A percentile compares a stretch with the other conserved stretches of the same genome.
phyloP scores from a whole-genome alignment of 2,797 vertebrate species.

The Merluccius polli region DNA sequence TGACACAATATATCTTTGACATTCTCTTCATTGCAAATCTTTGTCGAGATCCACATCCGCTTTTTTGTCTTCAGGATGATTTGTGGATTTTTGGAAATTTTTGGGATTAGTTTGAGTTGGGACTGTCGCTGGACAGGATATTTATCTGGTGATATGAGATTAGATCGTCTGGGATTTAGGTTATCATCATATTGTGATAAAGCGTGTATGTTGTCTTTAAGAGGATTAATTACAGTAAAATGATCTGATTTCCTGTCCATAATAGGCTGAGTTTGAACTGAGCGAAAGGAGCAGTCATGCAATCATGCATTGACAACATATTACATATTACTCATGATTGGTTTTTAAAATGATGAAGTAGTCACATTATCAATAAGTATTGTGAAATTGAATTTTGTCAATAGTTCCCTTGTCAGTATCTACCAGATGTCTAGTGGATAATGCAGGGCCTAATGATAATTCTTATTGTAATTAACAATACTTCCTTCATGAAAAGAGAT shows the following conservation, averaged over 20 bases:
- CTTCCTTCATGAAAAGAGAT: slow-evolving; percentile 8
- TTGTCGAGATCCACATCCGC: too few species aligned
- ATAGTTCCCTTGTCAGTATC: neutral
- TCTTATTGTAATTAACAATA: neutral
- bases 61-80: too few species aligned
- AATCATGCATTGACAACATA: neutral
- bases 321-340: neutral
- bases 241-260: neutral
- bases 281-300: too few species aligned
- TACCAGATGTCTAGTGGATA: neutral
- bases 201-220: too few species aligned
- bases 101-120: too few species aligned
- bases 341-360: neutral
- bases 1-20: too few species aligned
- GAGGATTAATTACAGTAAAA: neutral
- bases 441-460: neutral
- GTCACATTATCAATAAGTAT: neutral
- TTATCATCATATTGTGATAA: too few species aligned
- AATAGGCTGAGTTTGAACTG: neutral
- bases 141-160: too few species aligned
- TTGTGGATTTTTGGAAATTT: too few species aligned
- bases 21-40: too few species aligned
- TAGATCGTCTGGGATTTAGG: too few species aligned
- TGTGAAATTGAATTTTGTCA: neutral
- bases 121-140: too few species aligned